These are phyloP conservation scores for Phaetusa simplex DNA, from an alignment of 2,113 vertebrate species.

Conservation along the genomic window DNA sequence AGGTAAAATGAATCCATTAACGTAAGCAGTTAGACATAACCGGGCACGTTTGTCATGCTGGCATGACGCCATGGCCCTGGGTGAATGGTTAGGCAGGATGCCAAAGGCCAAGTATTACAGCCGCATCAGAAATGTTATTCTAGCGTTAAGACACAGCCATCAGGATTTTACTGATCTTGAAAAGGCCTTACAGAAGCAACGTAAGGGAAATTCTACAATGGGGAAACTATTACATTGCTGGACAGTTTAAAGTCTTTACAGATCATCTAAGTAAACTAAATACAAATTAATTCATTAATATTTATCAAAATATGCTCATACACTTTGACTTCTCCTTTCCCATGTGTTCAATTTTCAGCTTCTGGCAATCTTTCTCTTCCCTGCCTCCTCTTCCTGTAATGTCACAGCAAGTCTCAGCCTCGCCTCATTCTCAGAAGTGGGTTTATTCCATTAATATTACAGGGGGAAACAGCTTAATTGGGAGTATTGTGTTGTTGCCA, in stretches of 20 bases:
- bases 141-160: background rate
- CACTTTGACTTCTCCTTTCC: conserved; percentile 48
- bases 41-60: background rate
- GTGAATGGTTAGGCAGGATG: background rate
- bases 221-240: background rate
- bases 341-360: conserved; percentile 56
- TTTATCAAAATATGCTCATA: conserved; percentile 61
- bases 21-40: background rate
- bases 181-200: background rate
- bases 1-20: conserved; percentile 7
- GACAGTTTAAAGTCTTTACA: conserved; percentile 15
- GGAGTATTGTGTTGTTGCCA: background rate
- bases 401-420: conserved; percentile 43
- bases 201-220: background rate
- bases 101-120: conserved; percentile 3
- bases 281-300: conserved; percentile 60
- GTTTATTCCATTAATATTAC: conserved; percentile 48
- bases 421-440: conserved; percentile 34
- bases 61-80: background rate
- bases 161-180: background rate
- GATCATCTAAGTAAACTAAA: conserved; percentile 26
- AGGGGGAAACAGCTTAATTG: conserved; percentile 45
- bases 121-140: background rate
- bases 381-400: conserved; percentile 33
- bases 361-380: conserved; percentile 30